Evolutionary conservation across 2,888 invertebrate species (phyloP).

Genomic region (Meganola albula): DNA sequence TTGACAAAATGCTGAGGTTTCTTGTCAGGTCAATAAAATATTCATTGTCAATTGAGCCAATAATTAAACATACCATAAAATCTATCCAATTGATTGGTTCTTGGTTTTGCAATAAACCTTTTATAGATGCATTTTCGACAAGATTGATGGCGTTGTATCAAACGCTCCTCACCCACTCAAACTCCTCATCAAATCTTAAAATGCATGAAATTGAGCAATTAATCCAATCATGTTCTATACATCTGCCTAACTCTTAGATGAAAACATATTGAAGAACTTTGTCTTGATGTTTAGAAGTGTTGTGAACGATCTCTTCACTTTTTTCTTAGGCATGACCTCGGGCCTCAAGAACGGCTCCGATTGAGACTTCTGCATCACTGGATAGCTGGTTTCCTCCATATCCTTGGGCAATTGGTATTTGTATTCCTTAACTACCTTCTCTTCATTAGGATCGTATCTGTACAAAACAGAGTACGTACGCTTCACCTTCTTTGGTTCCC

Average conservation of each 20-base stretch:
- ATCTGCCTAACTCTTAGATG: slow-evolving; percentile 56
- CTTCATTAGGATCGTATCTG: slow-evolving; percentile 66
- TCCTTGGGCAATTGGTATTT: slow-evolving; percentile 62
- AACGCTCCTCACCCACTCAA: slow-evolving; percentile 30
- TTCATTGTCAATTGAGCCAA: too few species aligned
- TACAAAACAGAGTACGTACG: slow-evolving; percentile 68
- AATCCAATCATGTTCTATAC: slow-evolving; percentile 29
- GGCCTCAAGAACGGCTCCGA: slow-evolving; percentile 64
- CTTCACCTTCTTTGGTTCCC: slow-evolving; percentile 61
- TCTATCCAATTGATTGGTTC: too few species aligned
- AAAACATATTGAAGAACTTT: slow-evolving; percentile 67
- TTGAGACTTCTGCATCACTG: slow-evolving; percentile 50
- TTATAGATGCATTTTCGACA: slow-evolving; percentile 35
- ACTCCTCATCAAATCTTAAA: too few species aligned
- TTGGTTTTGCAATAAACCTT: slow-evolving; percentile 13
- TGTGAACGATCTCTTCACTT: slow-evolving; percentile 68
- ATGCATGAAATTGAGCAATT: slow-evolving; percentile 72
- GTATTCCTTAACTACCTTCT: slow-evolving; percentile 69
- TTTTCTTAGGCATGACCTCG: slow-evolving; percentile 60
- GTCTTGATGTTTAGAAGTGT: slow-evolving; percentile 67
- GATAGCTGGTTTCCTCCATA: slow-evolving; percentile 25
- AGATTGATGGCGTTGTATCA: slow-evolving; percentile 31
- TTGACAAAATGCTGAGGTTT: too few species aligned
- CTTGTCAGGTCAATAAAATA: too few species aligned
- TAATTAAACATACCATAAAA: too few species aligned